These are phyloP conservation scores for Spodoptera picta DNA, from an alignment of 2,888 invertebrate species.

Conservation along the genomic window DNA sequence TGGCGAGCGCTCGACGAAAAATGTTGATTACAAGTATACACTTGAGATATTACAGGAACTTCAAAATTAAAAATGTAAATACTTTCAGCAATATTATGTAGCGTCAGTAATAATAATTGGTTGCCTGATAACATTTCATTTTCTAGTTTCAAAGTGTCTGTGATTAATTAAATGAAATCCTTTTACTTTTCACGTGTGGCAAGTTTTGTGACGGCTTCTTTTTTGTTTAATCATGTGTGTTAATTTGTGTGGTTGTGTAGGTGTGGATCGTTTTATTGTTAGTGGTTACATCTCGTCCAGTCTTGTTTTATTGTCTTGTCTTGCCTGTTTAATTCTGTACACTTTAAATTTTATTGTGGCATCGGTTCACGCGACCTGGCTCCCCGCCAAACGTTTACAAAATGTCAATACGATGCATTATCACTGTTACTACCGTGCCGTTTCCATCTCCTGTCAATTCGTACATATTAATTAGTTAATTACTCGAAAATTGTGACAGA, in stretches of 20 bases:
- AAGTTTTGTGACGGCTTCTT: too few species aligned
- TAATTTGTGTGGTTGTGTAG: slow-evolving; percentile 27
- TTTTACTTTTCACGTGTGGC: too few species aligned
- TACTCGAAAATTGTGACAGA: slow-evolving; percentile 7
- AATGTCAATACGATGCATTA: slow-evolving; percentile 87
- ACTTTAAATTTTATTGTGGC: slow-evolving; percentile 79
- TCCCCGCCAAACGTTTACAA: slow-evolving; percentile 75
- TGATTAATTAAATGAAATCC: too few species aligned
- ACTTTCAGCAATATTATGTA: not conserved
- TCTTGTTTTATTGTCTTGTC: slow-evolving; percentile 74
- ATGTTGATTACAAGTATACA: slow-evolving; percentile 31
- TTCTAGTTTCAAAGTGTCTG: too few species aligned
- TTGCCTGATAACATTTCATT: not conserved
- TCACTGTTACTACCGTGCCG: slow-evolving; percentile 71
- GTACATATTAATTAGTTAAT: slow-evolving; percentile 28
- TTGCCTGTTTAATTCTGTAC: slow-evolving; percentile 73
- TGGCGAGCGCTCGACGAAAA: slow-evolving; percentile 20
- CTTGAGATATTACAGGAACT: slow-evolving; percentile 10
- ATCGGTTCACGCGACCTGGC: slow-evolving; percentile 77
- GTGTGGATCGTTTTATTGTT: slow-evolving; percentile 49
- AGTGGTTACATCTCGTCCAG: slow-evolving; percentile 71
- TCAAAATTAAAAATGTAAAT: not conserved
- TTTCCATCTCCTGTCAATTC: slow-evolving; percentile 60
- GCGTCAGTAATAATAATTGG: slow-evolving; percentile 2
- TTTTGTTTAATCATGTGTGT: too few species aligned